Evolutionary conservation across 64 coral and sea anemone genomes (phyloP), one percentile per base, ranked within the genome.

Genomic region (Pocillopora verrucosa): DNA sequence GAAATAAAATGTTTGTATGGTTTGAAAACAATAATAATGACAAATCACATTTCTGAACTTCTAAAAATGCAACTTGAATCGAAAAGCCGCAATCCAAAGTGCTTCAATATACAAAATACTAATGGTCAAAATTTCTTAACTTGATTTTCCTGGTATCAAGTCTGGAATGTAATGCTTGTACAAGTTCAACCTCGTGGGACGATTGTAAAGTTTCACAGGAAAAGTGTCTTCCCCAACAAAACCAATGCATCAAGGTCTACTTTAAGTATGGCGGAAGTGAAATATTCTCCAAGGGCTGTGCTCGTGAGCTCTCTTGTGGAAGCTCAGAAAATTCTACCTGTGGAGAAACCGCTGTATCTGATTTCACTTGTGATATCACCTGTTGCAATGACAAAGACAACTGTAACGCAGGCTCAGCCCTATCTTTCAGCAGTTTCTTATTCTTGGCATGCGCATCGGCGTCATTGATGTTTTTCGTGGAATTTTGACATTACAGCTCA

Each of bases 321-420:
- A 77, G 45, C 17, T 16, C 37, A 13, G 9, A 77, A 11, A 77
- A n/a, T 56, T 38, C 75, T 1, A 77, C 57, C 19, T 77, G 75
- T 20, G 56, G 12, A 56, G 75, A 77, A 45, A 38, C 17, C 0
- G 41, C 16, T 1, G 75, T 45, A 0, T 38, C 36, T 20, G 37
- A 38, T 17, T 10, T 77, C 75, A 77, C 75, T 0, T 77, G 75
- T 56, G 75, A 77, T 77, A 77, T 77, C 41, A 56, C 38, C 34
- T 77, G 75, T 41, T 77, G 75, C 56, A n/a, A 24, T n/a, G 75
- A 77, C 45, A 45, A 51, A 58, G 75, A 77, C 41, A 77, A 77
- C 67, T 70, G 67, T 24, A 70, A 70, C 25, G 67, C 67, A 0
- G 67, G 67, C 20, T n/a, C 67, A 24, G 22, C 20, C 25, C 4